These are phyloP conservation scores for Neolamprologus sp. DNA, from an alignment of 2,113 vertebrate genomes.

Conservation along the genomic window DNA sequence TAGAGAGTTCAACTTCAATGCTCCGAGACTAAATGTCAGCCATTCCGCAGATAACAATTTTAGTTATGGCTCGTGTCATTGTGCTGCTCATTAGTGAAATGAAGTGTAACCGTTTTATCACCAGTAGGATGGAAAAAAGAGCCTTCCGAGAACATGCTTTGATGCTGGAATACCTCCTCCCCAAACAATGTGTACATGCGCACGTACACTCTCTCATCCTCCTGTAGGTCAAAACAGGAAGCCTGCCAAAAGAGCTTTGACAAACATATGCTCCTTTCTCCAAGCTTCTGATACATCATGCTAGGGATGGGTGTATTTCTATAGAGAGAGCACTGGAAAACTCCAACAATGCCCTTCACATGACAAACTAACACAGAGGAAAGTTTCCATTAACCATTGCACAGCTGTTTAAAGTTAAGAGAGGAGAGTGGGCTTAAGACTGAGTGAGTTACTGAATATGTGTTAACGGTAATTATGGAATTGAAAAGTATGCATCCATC, in stretches of 20 bases:
- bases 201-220: neutral
- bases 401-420: slow-evolving; percentile 11
- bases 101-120: neutral
- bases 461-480: neutral
- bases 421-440: neutral
- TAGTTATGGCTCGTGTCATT: neutral
- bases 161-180: neutral
- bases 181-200: neutral
- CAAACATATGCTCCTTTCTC: slow-evolving; percentile 23
- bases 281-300: slow-evolving; percentile 6
- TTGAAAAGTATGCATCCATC: neutral
- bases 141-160: neutral
- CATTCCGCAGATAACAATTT: neutral
- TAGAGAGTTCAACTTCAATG: neutral
- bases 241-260: slow-evolving; percentile 1
- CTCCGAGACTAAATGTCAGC: neutral
- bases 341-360: slow-evolving; percentile 22
- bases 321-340: slow-evolving; percentile 26
- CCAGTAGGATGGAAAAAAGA: neutral
- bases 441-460: neutral
- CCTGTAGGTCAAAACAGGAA: slow-evolving; percentile 32
- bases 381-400: slow-evolving; percentile 40
- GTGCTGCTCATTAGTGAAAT: slow-evolving; percentile 14
- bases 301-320: slow-evolving; percentile 12
- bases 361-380: slow-evolving; percentile 26